Base-by-base conservation (phyloP, 2,888 invertebrate species). In the Biston betularia region DNA sequence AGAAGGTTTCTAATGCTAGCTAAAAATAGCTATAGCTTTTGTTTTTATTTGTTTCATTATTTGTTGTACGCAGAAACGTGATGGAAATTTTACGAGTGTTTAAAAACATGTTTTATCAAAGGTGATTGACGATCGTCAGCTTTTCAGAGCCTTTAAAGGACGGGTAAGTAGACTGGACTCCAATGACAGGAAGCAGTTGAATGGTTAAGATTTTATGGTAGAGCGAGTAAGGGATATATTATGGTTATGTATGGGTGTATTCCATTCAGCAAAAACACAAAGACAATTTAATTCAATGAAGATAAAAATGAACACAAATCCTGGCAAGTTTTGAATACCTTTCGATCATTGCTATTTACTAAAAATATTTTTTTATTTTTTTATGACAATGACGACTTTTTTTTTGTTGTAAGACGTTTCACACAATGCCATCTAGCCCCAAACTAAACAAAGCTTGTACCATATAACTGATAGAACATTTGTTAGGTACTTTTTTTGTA, bases 101-200 rank as follows among this genome's bases (percentile, higher is more conserved):
- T 48, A 54, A 58, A 64, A 57, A 42, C 64, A 68, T 38, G 38
- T 38, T 38, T 38, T 9, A 52, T 66, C 68, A 68, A n/a, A 54
- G 11, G 34, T 63, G 62, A 54, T 63, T 62, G 59, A 44, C 54
- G 57, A 68, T 48, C 49, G 60, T 44, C 53, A 40, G 61, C 65
- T 69, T 66, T 69, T 60, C 40, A 67, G 56, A 69, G 65, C 63
- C 60, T 67, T 68, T 59, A 52, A 59, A 65, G 57, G 48, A 63
- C 52, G 63, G 61, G 63, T 69, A 67, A 60, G 67, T 67, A 12
- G 38, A 38, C 38, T 12, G 53, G 61, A 65, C 53, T 69, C 62
- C 68, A 66, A 71, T 73, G 66, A 68, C 70, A 69, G 73, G 73
- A 71, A 71, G 61, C 66, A 58, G 68, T 73, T 65, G 64, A 73